Evolutionary conservation across 1,140 invertebrate species (phyloP).

Genomic region (Drosophila orosa): DNA sequence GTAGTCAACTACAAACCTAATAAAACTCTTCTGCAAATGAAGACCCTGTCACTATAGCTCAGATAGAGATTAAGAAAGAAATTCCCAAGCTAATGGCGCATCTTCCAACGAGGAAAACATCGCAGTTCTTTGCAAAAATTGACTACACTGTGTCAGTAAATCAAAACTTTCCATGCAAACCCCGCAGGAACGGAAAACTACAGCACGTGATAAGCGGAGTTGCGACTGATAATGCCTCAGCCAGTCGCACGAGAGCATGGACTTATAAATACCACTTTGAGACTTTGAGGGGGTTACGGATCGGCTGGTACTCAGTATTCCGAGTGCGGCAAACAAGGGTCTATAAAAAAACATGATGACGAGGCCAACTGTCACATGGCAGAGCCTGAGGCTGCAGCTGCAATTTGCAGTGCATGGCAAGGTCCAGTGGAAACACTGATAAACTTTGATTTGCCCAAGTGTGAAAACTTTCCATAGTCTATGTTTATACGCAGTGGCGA

Average conservation of each 20-base stretch:
- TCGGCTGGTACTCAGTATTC: slow-evolving; percentile 34
- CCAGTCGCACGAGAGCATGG: slow-evolving; percentile 32
- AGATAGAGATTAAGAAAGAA: not conserved
- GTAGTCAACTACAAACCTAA: not conserved
- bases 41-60: not conserved
- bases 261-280: slow-evolving; percentile 42
- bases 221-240: slow-evolving; percentile 49
- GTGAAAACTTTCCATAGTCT: slow-evolving; percentile 38
- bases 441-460: slow-evolving; percentile 22
- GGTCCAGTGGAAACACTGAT: slow-evolving; percentile 35
- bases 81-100: not conserved
- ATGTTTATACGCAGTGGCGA: slow-evolving; percentile 24
- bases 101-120: not conserved
- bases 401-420: slow-evolving; percentile 50
- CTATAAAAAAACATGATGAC: slow-evolving; percentile 44
- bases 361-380: slow-evolving; percentile 31
- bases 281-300: slow-evolving; percentile 26
- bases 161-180: slow-evolving; percentile 68
- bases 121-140: slow-evolving; percentile 14
- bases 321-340: slow-evolving; percentile 56
- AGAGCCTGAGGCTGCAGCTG: slow-evolving; percentile 28
- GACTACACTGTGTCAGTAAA: slow-evolving; percentile 19
- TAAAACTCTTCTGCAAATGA: not conserved
- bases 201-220: slow-evolving; percentile 72
- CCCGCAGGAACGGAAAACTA: slow-evolving; percentile 70